Base-by-base conservation (phyloP, 2,113 vertebrate species). In the Phrynocephalus versicolor region DNA sequence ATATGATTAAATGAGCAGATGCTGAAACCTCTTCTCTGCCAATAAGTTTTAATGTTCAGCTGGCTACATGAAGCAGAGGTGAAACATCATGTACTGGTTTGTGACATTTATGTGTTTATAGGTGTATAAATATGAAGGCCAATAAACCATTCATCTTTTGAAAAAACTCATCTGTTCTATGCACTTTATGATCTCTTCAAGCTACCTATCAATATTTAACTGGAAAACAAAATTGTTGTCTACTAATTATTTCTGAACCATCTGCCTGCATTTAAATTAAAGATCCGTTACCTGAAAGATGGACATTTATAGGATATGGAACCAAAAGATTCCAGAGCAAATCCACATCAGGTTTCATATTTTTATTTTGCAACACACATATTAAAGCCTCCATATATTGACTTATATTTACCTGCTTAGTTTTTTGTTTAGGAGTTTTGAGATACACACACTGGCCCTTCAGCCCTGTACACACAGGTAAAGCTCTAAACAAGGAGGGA, bases 1-100 rank as follows among this genome's bases (percentile, higher is more conserved):
- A 72, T 58, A 21, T 35, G 23, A 72, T 82, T 37, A 82, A 35
- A 72, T 14, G 27, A 72, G 69, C 69, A 82, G 69, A 82, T 82
- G 55, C n/a, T 60, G 70, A 25, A 60, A 60, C 72, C 21, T 39
- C 13, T 82, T 72, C 33, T 39, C 27, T 58, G 27, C n/a, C 51
- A 71, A 65, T 80, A 21, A 10, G 33, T 33, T 82, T 82, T 58
- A 57, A n/a, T 14, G 5, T 51, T 51, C n/a, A 82, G 7, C 37
- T 82, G 67, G 27, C 27, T 35, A 82, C 15, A 16, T 33, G 33
- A 39, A 33, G 51, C 33, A 60, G 33, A 60, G 55, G 51, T 82
- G 51, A 60, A 72, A 30, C 55, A 67, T 80, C 41, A 35, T 27
- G 45, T 27, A 7, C 27, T 55, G 8, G 30, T 51, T 30, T 81